Percentiles rank a stretch among this genome's conserved stretches.
Conservation (phyloP, 2,113 vertebrate species). For the Brachyhypopomus occidentalis region DNA sequence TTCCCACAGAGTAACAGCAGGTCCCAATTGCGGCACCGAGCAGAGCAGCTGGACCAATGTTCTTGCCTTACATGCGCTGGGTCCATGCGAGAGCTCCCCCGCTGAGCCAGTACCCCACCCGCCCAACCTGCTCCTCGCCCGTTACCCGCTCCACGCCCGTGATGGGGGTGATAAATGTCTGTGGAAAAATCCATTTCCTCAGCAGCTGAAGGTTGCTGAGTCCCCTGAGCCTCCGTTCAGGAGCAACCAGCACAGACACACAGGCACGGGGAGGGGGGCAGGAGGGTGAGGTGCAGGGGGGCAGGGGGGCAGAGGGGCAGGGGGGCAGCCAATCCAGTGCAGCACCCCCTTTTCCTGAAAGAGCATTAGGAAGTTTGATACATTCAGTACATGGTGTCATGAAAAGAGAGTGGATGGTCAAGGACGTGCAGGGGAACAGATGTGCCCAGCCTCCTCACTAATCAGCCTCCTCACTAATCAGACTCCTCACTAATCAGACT, state of each 20-base stretch:
- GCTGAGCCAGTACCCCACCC: conserved; percentile 59
- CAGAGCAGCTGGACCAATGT: conserved; percentile 44
- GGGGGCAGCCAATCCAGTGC: conserved; percentile 18
- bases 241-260: conserved; percentile 2
- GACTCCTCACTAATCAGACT: too few species aligned
- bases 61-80: conserved; percentile 59
- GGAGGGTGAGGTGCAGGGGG: background rate
- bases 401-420: background rate
- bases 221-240: conserved; percentile 33
- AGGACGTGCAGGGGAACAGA: background rate
- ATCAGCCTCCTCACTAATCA: background rate
- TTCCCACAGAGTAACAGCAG: conserved; percentile 65
- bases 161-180: conserved; percentile 63
- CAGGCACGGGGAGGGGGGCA: background rate
- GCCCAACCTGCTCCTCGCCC: conserved; percentile 25
- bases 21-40: conserved; percentile 59
- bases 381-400: background rate
- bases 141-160: conserved; percentile 32
- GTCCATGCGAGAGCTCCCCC: conserved; percentile 57
- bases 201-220: conserved; percentile 22
- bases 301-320: background rate
- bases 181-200: conserved; percentile 62
- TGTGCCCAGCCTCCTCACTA: background rate
- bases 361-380: background rate
- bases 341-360: background rate